A percentile compares a stretch with the other conserved stretches of the same genome.
Evolutionary conservation across 2,113 vertebrate species (phyloP).

Genomic region (cat (Felis catus)): F.catus_Fca126_mat1.0 CM031420.1:81824001-81824500

Average conservation of each 20-base stretch:
- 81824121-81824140: background rate
- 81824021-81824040: background rate
- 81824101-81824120: background rate
- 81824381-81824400: no score
- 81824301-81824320: background rate
- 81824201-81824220: background rate
- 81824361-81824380: no score
- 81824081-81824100: background rate
- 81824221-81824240: background rate
- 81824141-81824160: constrained; percentile 21
- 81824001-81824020: background rate
- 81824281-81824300: background rate
- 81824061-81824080: background rate
- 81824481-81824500: no score
- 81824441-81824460: no score
- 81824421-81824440: no score
- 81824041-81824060: background rate
- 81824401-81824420: no score
- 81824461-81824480: no score
- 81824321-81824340: background rate
- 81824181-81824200: background rate
- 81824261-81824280: background rate
- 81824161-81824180: background rate
- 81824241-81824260: background rate
- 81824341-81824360: no score